Base-by-base conservation (phyloP, 2,113 vertebrate species). In the Pygoscelis adeliae region DNA sequence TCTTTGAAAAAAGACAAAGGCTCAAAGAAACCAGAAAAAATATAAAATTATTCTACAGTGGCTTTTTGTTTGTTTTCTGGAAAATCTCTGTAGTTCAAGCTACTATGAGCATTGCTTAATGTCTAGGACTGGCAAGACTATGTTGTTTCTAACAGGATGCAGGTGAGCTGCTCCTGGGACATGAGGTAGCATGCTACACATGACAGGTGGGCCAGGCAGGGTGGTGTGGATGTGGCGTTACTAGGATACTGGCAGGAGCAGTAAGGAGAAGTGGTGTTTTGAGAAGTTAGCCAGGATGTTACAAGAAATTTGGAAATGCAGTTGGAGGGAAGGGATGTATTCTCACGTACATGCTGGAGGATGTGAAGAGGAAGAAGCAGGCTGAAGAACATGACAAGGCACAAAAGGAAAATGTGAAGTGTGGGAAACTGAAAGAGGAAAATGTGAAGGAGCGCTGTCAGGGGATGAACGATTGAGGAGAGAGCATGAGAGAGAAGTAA, bases 321-420 rank as follows among this genome's bases (percentile, higher is more conserved):
- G 12, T 11, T 77, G 78, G 52, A 83, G 47, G 5, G 26, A 42
- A 66, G 36, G 23, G 26, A 32, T 65, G 30, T 76, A 58, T 40
- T 13, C 23, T 58, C 38, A 10, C 0, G 0, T 16, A 13, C 1
- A 1, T 42, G 59, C 69, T 78, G 59, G 46, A 47, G 38, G n/a
- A 59, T 29, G 26, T 4, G 73, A 82, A 50, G 20, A 55, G 66
- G 66, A 78, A 58, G 81, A 30, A 71, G 22, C 11, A 49, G 49
- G 36, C 17, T 69, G 49, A 84, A 74, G 52, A 58, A 46, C 5
- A 4, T 26, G 55, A 66, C 29, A 40, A 87, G 59, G 65, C 32
- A 46, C 32, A 49, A 40, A 88, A 73, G 62, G 66, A 77, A 74
- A 73, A 66, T 9, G 27, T 55, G 67, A 89, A 77, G 8, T 11